Base-by-base conservation (phyloP, 2,888 invertebrate genomes). In the Augochlorella aurata region DNA sequence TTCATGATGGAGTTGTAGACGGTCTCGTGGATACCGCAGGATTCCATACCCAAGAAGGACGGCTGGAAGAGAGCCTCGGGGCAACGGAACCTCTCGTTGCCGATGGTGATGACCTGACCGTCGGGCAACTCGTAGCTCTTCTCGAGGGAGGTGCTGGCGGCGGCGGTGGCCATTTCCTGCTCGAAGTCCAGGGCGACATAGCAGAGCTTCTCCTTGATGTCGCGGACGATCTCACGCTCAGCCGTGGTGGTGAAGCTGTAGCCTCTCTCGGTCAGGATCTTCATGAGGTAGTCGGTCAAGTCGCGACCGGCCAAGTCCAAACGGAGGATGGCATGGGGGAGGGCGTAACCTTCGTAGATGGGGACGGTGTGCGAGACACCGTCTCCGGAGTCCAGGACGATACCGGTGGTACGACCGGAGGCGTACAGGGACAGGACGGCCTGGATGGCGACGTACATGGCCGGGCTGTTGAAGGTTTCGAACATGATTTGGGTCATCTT, bases 401-500 rank as follows among this genome's bases (percentile, higher is more conserved):
- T 97, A 94, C 98, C 98, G 89, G 98, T 98, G 95, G 98, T 98
- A 95, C 98, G 97, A 93, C 98, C 98, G 94, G 98, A 98, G 86
- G 98, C 98, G 94, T 98, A 98, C 93, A 98, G 95, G 89, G 98
- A 98, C 90, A 98, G 96, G 97, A 94, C 90, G 80, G 89, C 89
- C 89, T 98, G 98, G 95, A 98, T 98, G 94, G 97, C 97, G 82
- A 98, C 98, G 94, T 97, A 98, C 97, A 97, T 97, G 90, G 97
- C 98, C 81, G 98, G 98, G 89, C 97, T 97, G 95, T 97, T 97
- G 96, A 97, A 97, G 91, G 97, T 97, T 94, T 97, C 97, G 94
- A 97, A 97, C 97, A 97, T 97, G 94, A 97, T 97, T 95, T 97
- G 96, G 85, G 98, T 98, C 98, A 98, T 98, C 96, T 98, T 98